phyloP scores from a whole-genome alignment of 2,797 vertebrate genomes.

The Cichlasoma orientale region DNA sequence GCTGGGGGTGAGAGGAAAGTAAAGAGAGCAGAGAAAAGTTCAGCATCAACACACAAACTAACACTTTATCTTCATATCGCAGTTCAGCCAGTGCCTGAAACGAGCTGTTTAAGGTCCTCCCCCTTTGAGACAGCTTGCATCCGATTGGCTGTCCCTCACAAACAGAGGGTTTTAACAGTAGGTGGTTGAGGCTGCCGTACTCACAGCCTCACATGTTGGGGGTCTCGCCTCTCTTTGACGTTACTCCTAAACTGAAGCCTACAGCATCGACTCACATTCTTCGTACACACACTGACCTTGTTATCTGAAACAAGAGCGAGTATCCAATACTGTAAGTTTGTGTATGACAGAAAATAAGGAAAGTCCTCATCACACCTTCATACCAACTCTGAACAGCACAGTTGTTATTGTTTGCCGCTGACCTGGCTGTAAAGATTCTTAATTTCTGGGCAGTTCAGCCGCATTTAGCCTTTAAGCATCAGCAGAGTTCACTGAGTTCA shows the following conservation, averaged over 20 bases:
- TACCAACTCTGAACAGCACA: no score
- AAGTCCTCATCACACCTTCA: not conserved
- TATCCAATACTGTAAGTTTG: not conserved
- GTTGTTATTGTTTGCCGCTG: not conserved
- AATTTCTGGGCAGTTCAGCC: not conserved
- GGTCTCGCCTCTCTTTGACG: not conserved
- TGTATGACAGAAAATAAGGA: not conserved
- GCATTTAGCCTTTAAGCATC: not conserved
- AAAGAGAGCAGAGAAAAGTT: not conserved
- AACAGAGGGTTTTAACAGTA: not conserved
- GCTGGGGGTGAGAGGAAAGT: not conserved
- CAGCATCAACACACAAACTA: not conserved
- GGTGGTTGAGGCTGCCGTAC: rapidly evolving
- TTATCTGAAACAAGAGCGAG: not conserved
- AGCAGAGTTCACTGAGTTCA: not conserved
- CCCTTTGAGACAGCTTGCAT: not conserved
- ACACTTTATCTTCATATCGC: no score
- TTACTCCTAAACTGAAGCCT: not conserved
- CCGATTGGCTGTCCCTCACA: not conserved
- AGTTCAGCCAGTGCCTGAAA: no score
- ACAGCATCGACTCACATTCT: not conserved
- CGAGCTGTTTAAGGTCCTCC: no score
- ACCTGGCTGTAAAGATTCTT: not conserved
- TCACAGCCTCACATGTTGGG: no score
- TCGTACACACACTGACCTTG: rapidly evolving